phyloP scores from a whole-genome alignment of 2,113 vertebrate genomes.

The Noctilio leporinus region DNA sequence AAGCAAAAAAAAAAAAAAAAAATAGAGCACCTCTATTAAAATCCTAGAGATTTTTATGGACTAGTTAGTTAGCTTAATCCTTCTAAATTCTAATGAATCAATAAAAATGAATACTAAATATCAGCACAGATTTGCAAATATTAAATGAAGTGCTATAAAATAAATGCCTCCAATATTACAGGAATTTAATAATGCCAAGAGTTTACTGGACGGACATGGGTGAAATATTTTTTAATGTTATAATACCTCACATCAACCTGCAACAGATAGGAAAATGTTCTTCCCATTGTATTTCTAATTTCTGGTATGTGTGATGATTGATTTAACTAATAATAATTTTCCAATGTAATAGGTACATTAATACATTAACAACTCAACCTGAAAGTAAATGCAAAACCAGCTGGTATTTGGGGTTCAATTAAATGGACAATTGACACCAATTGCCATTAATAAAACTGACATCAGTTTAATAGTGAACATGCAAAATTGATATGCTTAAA shows the following conservation, averaged over 20 bases:
- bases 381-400: background rate
- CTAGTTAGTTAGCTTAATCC: background rate
- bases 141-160: background rate
- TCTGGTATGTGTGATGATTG: background rate
- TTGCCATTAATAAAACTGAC: background rate
- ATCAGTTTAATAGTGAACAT: background rate
- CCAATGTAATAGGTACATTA: background rate
- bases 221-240: background rate
- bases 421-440: background rate
- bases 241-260: background rate
- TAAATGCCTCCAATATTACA: background rate
- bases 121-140: background rate
- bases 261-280: background rate
- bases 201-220: background rate
- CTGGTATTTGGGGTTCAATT: background rate
- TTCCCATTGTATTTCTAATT: background rate
- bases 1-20: background rate
- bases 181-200: background rate
- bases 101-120: background rate
- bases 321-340: background rate
- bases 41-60: background rate
- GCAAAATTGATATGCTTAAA: background rate
- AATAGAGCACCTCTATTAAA: background rate
- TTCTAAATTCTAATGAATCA: background rate
- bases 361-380: background rate